phyloP scores from a whole-genome alignment of 2,113 vertebrate species.

The Sardina pilchardus region DNA sequence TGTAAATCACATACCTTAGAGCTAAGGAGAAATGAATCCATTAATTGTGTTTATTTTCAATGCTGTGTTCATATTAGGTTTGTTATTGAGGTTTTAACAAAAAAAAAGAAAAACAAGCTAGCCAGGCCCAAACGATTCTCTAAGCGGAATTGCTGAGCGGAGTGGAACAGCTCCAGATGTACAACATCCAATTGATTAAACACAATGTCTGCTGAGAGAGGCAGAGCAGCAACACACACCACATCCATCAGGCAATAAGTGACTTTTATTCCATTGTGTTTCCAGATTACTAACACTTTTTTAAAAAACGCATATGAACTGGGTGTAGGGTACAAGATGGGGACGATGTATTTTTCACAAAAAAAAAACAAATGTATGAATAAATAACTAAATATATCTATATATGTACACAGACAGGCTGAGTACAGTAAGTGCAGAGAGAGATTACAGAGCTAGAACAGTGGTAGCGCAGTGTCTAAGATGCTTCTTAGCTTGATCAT shows the following conservation, averaged over 20 bases:
- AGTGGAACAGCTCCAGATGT: conserved; percentile 45
- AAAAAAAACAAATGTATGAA: conserved; percentile 3
- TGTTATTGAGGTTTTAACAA: neutral
- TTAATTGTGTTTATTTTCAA: neutral
- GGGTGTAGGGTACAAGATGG: neutral
- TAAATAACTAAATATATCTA: neutral
- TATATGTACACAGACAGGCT: neutral
- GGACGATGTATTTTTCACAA: neutral
- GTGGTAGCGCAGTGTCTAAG: conserved; percentile 43
- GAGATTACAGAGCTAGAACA: conserved; percentile 39
- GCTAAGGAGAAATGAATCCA: neutral
- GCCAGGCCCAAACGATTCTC: neutral
- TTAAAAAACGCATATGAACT: conserved; percentile 26
- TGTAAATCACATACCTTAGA: neutral
- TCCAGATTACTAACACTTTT: conserved; percentile 62
- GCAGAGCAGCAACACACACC: conserved; percentile 52
- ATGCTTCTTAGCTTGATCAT: conserved; percentile 33
- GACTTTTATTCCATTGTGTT: conserved; percentile 65
- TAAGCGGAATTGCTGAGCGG: neutral
- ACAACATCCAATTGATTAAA: conserved; percentile 51
- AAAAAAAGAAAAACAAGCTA: neutral
- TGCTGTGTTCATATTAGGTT: neutral
- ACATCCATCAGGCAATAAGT: conserved; percentile 74
- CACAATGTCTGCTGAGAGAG: conserved; percentile 40
- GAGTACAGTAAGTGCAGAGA: conserved; percentile 6